Evolutionary conservation across 2,888 invertebrate species (phyloP), one percentile per base, ranked within the genome.

Genomic region (Brassicogethes aeneus): DNA sequence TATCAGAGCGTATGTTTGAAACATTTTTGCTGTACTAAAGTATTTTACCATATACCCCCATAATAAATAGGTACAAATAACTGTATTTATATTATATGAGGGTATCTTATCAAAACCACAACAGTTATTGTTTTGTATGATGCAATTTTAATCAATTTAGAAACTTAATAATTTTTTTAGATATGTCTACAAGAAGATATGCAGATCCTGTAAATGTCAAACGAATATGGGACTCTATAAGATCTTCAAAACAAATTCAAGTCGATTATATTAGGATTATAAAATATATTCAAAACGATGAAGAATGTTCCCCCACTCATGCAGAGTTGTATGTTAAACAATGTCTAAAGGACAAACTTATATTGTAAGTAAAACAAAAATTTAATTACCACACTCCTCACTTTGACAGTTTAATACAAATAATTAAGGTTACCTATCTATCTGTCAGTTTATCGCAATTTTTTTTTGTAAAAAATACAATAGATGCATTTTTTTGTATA

Each of bases 191-290:
- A 16, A 51, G 67, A 50, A 54, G 69, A 47, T 48, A 59, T 31
- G 57, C 65, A 16, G 65, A 69, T 53, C 68, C 69, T 1, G 50
- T 56, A 37, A 50, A 54, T 41, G 59, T 68, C 15, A 67, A 66
- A 42, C 54, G 56, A 47, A 60, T 68, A 41, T 69, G 69, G 69
- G 64, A 69, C 48, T 61, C 64, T 10, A 63, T 69, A 42, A 55
- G 61, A 39, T 52, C 51, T 10, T 51, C 57, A 10, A 52, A 54
- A 42, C 53, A 54, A 36, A 59, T 61, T 37, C 46, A 52, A 36
- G 54, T 61, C 2, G 67, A 67, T 45, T 13, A 53, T n/a, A 36
- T 43, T 7, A 54, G 57, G 36, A 59, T 69, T 32, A 41, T 52
- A 3, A 62, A 61, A 47, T 62, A 57, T 55, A 47, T 68, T n/a